Percentiles rank a stretch among this genome's conserved stretches.
These are phyloP conservation scores for Clarias batrachus DNA, from an alignment of 2,113 vertebrate species.

Conservation along the genomic window DNA sequence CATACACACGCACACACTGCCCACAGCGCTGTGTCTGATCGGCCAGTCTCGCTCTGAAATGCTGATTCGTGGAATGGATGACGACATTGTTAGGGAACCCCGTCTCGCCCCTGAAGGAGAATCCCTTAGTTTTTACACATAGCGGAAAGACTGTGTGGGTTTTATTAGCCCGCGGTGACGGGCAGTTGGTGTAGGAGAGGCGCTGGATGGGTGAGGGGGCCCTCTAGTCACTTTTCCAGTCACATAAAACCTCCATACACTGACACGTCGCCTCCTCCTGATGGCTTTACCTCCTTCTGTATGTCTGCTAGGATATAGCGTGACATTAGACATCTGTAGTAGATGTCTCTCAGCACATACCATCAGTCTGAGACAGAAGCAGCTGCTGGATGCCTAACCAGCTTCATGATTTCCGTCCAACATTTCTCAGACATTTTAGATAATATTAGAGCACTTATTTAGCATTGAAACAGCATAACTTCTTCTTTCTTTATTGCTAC, in stretches of 20 bases:
- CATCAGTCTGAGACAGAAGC: conserved; percentile 11
- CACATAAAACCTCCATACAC: not conserved
- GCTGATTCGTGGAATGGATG: conserved; percentile 42
- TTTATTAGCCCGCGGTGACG: not conserved
- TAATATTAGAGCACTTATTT: not conserved
- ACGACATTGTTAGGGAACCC: conserved; percentile 29
- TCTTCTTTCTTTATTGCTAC: not conserved
- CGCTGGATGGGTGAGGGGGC: not conserved
- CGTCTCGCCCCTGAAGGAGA: conserved; percentile 1
- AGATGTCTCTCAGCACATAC: not conserved
- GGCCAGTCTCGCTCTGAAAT: not conserved
- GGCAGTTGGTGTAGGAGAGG: not conserved
- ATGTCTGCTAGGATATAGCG: conserved; percentile 28
- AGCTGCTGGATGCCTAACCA: not conserved
- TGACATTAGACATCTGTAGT: conserved; percentile 15
- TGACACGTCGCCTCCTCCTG: not conserved
- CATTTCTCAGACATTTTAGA: not conserved
- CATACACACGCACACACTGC: conserved; percentile 1
- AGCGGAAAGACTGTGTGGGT: conserved; percentile 27
- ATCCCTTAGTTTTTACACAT: conserved; percentile 11
- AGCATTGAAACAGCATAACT: not conserved
- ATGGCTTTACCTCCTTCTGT: conserved; percentile 24
- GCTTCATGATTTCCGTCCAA: not conserved
- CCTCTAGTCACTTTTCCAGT: not conserved
- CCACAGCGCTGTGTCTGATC: not conserved